These are phyloP conservation scores for Piprites chloris DNA, from an alignment of 2,113 vertebrate species.

Conservation along the genomic window DNA sequence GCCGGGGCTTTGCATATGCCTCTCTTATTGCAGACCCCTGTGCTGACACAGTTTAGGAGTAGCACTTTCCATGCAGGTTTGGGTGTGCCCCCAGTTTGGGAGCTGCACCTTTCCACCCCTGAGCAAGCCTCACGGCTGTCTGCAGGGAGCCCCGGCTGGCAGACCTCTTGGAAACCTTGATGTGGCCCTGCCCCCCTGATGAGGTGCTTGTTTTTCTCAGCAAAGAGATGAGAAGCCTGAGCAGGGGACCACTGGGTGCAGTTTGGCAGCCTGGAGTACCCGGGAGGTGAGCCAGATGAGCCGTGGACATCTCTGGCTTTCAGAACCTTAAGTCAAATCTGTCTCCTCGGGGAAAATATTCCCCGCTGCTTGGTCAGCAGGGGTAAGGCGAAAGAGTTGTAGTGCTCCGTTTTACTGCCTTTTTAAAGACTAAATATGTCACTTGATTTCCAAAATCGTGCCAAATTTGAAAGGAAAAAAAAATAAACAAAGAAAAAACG, in stretches of 20 bases:
- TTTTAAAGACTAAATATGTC: background rate
- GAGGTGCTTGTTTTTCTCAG: background rate
- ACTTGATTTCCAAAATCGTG: background rate
- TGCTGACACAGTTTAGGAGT: background rate
- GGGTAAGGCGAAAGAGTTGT: background rate
- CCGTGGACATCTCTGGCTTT: background rate
- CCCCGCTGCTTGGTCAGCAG: background rate
- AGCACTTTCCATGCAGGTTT: background rate
- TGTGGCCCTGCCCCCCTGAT: background rate
- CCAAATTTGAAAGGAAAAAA: background rate
- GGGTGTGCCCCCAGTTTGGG: fast-evolving
- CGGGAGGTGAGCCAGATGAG: background rate
- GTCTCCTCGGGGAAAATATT: background rate
- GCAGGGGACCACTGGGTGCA: background rate
- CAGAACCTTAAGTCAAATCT: background rate
- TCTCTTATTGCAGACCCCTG: background rate
- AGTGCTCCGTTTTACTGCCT: background rate
- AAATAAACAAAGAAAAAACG: background rate
- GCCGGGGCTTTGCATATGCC: fast-evolving
- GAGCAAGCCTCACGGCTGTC: fast-evolving
- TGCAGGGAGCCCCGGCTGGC: background rate
- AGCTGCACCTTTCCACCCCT: background rate
- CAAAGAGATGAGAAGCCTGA: background rate
- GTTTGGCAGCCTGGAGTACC: background rate
- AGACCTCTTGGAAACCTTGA: background rate